These are phyloP conservation scores for Coilia nasus DNA, from an alignment of 2,797 vertebrate genomes.

Conservation along the genomic window DNA sequence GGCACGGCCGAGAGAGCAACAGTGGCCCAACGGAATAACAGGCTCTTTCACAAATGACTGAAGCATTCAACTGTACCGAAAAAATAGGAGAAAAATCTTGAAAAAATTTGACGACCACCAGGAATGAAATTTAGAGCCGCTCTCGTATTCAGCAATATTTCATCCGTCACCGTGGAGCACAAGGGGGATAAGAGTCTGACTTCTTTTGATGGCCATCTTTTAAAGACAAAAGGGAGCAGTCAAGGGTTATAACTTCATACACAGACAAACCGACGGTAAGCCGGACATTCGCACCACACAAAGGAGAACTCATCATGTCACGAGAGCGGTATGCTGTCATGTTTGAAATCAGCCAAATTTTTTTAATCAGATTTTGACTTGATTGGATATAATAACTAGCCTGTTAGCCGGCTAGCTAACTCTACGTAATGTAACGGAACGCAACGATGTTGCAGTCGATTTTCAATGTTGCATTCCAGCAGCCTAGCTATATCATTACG, in stretches of 20 bases:
- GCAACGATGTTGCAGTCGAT: constrained; percentile 57
- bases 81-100: not conserved
- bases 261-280: constrained; percentile 32
- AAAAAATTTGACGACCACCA: constrained; percentile 39
- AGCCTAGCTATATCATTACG: not conserved
- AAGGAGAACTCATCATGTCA: not conserved
- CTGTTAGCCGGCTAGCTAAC: constrained; percentile 60
- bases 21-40: constrained; percentile 63
- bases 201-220: constrained; percentile 78
- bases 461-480: constrained; percentile 43
- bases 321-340: not conserved
- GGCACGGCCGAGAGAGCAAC: constrained; percentile 57
- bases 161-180: constrained; percentile 66
- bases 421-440: constrained; percentile 58
- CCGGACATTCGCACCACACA: not conserved
- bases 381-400: constrained; percentile 42
- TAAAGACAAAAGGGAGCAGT: constrained; percentile 82
- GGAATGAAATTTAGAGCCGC: constrained; percentile 69
- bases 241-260: constrained; percentile 66
- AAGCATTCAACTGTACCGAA: constrained; percentile 2
- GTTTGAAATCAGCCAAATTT: not conserved
- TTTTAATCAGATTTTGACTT: constrained; percentile 31
- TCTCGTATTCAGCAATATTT: constrained; percentile 58
- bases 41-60: constrained; percentile 47
- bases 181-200: constrained; percentile 73